Evolutionary conservation across 2,797 vertebrate species (phyloP).

Genomic region (Craterocephalus amniculus): DNA sequence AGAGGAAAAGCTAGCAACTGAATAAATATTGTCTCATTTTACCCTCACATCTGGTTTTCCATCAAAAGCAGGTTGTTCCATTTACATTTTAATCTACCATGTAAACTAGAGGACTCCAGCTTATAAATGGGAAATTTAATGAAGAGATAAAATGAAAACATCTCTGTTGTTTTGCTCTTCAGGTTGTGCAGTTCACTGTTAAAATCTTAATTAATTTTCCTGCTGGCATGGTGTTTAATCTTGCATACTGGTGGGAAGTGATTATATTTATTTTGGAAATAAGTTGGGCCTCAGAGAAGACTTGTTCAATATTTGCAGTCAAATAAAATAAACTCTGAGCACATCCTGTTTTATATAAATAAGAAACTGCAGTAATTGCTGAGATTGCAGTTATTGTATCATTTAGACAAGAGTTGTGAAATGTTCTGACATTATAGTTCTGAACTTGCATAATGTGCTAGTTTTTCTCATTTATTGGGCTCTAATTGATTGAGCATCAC

Average conservation of each 20-base stretch:
- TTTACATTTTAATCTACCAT: conserved; percentile 43
- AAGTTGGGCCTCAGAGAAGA: conserved; percentile 25
- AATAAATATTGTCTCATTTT: conserved; percentile 79
- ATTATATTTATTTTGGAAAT: conserved; percentile 57
- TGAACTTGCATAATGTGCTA: conserved; percentile 11
- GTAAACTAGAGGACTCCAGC: conserved; percentile 23
- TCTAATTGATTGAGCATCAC: conserved; percentile 45
- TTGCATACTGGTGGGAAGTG: conserved; percentile 32
- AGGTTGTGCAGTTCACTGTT: conserved; percentile 24
- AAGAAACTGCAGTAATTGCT: conserved; percentile 27
- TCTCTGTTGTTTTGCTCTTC: neutral
- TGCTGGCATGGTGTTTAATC: conserved; percentile 28
- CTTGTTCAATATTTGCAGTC: conserved; percentile 57
- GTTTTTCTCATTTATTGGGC: conserved; percentile 9
- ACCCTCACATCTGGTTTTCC: conserved; percentile 71
- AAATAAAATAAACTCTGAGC: conserved; percentile 30
- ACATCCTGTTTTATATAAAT: conserved; percentile 52
- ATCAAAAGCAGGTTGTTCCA: conserved; percentile 60
- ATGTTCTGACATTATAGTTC: conserved; percentile 12
- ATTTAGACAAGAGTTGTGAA: conserved; percentile 24
- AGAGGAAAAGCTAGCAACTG: conserved; percentile 73
- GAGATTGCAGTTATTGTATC: conserved; percentile 16
- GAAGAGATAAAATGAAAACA: conserved; percentile 21
- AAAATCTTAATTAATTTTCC: conserved; percentile 35
- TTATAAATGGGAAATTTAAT: conserved; percentile 19